Percentiles rank a stretch among this genome's conserved stretches.
Conservation (phyloP, 1,140 invertebrate genomes). For the Papilio helenus region DNA sequence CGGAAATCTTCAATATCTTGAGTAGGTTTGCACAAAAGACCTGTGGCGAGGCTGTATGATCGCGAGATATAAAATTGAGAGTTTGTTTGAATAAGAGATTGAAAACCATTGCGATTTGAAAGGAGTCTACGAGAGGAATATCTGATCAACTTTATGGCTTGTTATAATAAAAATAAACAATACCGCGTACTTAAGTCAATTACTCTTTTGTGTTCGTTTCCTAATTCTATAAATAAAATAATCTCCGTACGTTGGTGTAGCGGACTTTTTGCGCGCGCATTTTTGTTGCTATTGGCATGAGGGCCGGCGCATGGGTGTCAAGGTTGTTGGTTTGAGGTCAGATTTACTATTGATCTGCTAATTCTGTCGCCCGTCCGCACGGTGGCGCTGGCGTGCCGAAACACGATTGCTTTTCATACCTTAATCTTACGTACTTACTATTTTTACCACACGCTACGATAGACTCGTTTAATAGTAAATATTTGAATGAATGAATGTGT, state of each 20-base stretch:
- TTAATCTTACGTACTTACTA: background rate
- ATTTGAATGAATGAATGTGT: constrained; percentile 13
- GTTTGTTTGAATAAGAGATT: too few relatives aligned
- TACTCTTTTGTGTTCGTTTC: background rate
- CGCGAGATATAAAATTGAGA: too few relatives aligned
- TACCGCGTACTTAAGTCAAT: background rate
- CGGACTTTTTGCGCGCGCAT: background rate
- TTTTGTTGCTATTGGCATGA: background rate
- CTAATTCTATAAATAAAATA: background rate
- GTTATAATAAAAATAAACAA: background rate
- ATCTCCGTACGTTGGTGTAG: background rate
- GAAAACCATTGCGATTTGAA: too few relatives aligned
- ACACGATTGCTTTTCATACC: background rate
- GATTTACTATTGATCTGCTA: constrained; percentile 12
- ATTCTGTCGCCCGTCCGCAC: background rate
- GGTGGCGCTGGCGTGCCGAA: background rate
- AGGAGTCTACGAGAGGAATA: too few relatives aligned
- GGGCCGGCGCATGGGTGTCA: constrained; percentile 17
- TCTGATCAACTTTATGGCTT: too few relatives aligned
- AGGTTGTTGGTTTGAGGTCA: constrained; percentile 7
- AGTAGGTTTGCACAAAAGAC: background rate
- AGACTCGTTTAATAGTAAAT: background rate
- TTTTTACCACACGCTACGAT: constrained; percentile 15
- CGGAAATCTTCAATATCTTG: background rate
- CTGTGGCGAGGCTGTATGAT: too few relatives aligned